phyloP scores from a whole-genome alignment of 2,888 invertebrate genomes.

The Synanthedon tipuliformis region DNA sequence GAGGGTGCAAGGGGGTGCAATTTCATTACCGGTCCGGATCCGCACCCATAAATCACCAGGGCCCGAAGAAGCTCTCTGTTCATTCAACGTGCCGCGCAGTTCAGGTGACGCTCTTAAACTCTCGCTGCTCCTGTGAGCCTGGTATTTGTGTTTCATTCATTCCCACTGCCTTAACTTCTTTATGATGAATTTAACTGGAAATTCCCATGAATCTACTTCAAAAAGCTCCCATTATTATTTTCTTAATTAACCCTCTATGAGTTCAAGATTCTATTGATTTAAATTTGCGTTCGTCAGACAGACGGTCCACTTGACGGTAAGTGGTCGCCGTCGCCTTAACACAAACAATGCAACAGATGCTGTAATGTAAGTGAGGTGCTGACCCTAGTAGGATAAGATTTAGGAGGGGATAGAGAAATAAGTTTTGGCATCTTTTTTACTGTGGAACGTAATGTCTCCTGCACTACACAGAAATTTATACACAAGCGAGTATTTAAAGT shows the following conservation, averaged over 20 bases:
- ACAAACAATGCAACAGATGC: too few species aligned
- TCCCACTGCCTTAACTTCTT: constrained; percentile 55
- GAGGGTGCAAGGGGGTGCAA: constrained; percentile 54
- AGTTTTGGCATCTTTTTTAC: constrained; percentile 18
- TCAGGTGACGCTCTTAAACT: constrained; percentile 68
- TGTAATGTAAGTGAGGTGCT: too few species aligned
- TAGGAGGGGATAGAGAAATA: too few species aligned
- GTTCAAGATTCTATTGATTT: not conserved
- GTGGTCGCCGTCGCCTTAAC: too few species aligned
- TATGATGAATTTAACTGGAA: constrained; percentile 37
- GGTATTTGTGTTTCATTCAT: constrained; percentile 58
- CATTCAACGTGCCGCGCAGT: constrained; percentile 50
- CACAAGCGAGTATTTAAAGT: too few species aligned
- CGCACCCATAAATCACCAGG: constrained; percentile 69
- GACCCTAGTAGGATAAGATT: too few species aligned
- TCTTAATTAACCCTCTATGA: too few species aligned
- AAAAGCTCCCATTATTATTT: not conserved
- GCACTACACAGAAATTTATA: too few species aligned
- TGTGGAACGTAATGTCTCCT: too few species aligned
- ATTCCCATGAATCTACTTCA: too few species aligned
- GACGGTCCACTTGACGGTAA: too few species aligned
- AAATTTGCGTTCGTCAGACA: constrained; percentile 10
- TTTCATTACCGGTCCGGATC: constrained; percentile 71
- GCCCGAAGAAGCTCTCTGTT: constrained; percentile 65
- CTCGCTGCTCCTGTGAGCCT: constrained; percentile 32